Evolutionary conservation across 2,888 invertebrate genomes (phyloP).

Genomic region (Digitonthophagus gazella): DNA sequence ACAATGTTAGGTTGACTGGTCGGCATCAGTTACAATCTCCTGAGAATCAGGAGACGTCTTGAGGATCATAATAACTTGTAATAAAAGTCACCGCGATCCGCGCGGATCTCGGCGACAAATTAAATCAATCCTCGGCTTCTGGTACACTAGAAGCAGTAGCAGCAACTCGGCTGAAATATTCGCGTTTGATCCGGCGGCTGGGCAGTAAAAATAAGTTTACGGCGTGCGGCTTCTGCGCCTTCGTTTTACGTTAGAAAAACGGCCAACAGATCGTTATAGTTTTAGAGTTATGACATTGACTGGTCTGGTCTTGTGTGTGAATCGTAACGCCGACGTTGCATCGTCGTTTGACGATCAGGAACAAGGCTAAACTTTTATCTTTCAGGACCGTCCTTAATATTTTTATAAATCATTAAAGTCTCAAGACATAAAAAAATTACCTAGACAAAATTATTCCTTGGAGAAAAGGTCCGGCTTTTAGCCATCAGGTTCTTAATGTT

Average conservation of each 20-base stretch:
- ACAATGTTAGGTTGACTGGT: not conserved
- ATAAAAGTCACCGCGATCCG: not conserved
- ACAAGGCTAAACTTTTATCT: not conserved
- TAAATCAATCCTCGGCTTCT: not conserved
- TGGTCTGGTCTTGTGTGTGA: conserved; percentile 21
- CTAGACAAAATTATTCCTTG: no score
- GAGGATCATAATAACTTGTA: not conserved
- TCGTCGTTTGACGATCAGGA: conserved; percentile 1
- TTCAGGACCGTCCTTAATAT: not conserved
- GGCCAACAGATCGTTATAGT: conserved; percentile 22
- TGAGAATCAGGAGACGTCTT: not conserved
- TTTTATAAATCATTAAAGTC: no score
- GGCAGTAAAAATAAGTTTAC: conserved; percentile 6
- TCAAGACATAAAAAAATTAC: no score
- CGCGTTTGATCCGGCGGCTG: not conserved
- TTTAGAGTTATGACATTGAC: conserved; percentile 24
- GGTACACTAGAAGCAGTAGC: no score
- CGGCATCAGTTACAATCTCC: not conserved
- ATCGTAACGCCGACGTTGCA: conserved; percentile 19
- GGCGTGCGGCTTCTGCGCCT: not conserved
- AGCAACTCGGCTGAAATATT: not conserved
- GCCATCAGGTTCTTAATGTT: no score
- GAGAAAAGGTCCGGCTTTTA: no score
- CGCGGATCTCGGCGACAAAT: not conserved
- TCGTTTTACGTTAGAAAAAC: conserved; percentile 13